Conservation (phyloP, 1,140 invertebrate species). For the Ceratosolen solmsi region DNA sequence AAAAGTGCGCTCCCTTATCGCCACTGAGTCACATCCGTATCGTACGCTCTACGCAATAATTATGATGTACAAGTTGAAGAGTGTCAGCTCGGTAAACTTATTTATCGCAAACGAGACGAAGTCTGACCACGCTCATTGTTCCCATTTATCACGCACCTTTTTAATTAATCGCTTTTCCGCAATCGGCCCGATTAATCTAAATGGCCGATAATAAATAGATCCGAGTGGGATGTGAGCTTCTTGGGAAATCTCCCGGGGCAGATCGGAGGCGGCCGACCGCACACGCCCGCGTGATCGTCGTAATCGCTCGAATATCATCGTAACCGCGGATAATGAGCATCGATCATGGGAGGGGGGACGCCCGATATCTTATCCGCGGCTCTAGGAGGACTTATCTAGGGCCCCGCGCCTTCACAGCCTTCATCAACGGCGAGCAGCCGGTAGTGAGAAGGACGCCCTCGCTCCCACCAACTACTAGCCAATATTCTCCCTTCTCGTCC, state of each 20-base stretch:
- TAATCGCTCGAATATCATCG: not conserved
- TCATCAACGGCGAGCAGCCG: too few relatives aligned
- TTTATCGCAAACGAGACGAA: not conserved
- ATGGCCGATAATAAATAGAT: slow-evolving; percentile 5
- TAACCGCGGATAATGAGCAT: not conserved
- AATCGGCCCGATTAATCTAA: slow-evolving; percentile 35
- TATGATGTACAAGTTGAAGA: not conserved
- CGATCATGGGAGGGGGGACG: not conserved
- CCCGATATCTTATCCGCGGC: slow-evolving; percentile 31
- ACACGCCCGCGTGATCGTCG: not conserved
- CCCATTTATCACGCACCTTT: not conserved
- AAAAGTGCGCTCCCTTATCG: not conserved
- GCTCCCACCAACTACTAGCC: too few relatives aligned
- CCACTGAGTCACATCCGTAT: not conserved
- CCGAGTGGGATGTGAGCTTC: not conserved
- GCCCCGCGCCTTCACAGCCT: not conserved
- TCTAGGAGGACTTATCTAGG: slow-evolving; percentile 19
- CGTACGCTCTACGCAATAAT: not conserved
- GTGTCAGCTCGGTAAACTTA: not conserved
- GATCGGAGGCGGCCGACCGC: not conserved
- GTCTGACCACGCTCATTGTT: not conserved
- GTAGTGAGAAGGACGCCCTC: too few relatives aligned
- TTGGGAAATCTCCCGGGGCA: not conserved
- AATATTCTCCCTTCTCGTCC: too few relatives aligned
- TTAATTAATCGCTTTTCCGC: slow-evolving; percentile 40